Conservation (phyloP, 2,888 invertebrate genomes). For the Athalia rosae region DNA sequence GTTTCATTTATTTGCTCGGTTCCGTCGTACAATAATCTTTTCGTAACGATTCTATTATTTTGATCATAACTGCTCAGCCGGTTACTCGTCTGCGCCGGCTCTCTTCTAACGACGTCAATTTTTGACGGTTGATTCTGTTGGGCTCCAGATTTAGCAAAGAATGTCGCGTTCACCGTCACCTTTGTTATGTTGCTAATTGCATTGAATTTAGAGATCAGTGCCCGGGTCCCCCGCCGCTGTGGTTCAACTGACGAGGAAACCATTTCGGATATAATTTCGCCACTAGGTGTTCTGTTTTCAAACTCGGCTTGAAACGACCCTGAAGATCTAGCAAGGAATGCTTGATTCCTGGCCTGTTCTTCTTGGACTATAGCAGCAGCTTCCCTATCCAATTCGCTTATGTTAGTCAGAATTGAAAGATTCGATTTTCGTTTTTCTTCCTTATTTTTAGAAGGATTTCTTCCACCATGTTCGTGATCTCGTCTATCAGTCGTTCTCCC, state of each 20-base stretch:
- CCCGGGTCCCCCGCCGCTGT: constrained; percentile 72
- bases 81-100: constrained; percentile 73
- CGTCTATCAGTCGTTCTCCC: constrained; percentile 59
- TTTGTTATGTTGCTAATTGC: constrained; percentile 78
- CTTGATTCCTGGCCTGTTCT: constrained; percentile 71
- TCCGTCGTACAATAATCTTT: constrained; percentile 36
- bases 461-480: constrained; percentile 53
- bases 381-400: constrained; percentile 87
- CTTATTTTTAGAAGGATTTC: constrained; percentile 58
- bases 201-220: constrained; percentile 80
- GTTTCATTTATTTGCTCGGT: constrained; percentile 14
- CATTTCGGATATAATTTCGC: constrained; percentile 63
- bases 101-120: constrained; percentile 71
- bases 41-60: constrained; percentile 20
- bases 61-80: neutral
- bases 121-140: constrained; percentile 2
- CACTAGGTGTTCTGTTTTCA: constrained; percentile 54
- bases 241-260: constrained; percentile 64
- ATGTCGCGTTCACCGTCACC: constrained; percentile 74
- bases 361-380: constrained; percentile 84
- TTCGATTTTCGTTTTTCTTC: constrained; percentile 77
- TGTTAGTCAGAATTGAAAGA: constrained; percentile 81
- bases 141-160: constrained; percentile 72
- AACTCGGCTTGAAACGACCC: constrained; percentile 49
- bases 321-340: constrained; percentile 60